Evolutionary conservation across 2,113 vertebrate genomes (phyloP).

Genomic region (Hippolais icterina): DNA sequence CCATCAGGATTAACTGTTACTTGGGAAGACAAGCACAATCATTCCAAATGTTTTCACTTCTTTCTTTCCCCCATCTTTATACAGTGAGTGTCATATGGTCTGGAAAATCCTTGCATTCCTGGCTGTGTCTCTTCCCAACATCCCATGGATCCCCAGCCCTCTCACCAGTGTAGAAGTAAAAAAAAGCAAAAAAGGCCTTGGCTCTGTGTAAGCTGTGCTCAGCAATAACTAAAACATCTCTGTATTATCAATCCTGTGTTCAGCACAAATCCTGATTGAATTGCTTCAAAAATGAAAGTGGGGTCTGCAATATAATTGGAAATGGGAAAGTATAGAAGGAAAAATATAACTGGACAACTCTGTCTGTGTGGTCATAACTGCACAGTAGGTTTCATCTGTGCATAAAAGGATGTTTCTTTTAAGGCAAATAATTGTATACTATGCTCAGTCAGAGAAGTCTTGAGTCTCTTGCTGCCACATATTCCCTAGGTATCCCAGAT

Average conservation of each 20-base stretch:
- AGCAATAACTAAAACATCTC: background rate
- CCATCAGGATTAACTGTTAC: background rate
- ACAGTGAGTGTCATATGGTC: background rate
- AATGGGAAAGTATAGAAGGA: background rate
- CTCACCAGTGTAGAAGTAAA: too few relatives aligned
- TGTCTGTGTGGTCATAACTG: background rate
- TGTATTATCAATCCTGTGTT: background rate
- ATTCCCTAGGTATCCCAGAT: fast-evolving
- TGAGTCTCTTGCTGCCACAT: background rate
- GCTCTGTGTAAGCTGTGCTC: background rate
- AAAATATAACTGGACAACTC: background rate
- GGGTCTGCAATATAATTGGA: background rate
- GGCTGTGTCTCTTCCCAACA: background rate
- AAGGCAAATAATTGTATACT: background rate
- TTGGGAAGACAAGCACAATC: background rate
- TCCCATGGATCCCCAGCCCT: background rate
- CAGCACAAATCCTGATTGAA: background rate
- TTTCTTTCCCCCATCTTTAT: background rate
- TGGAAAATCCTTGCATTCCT: background rate
- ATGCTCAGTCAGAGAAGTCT: background rate
- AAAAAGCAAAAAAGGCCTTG: background rate
- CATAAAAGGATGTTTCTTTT: background rate
- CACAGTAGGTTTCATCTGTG: background rate
- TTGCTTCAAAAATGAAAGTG: background rate
- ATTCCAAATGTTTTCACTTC: background rate